Evolutionary conservation across 2,113 vertebrate species (phyloP).

Genomic region (Gila orcuttii): DNA sequence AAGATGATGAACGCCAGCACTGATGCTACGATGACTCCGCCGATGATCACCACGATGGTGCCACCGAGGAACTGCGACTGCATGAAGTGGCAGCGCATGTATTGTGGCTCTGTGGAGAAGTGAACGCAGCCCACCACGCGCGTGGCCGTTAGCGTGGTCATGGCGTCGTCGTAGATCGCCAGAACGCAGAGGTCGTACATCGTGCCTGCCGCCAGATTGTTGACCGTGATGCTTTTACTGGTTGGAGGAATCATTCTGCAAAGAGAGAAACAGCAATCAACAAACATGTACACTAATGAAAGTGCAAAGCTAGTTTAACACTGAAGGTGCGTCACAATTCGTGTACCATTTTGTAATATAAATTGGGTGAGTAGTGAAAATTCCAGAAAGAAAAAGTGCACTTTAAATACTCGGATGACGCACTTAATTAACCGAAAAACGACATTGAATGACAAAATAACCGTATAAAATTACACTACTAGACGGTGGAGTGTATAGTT

Average conservation of each 20-base stretch:
- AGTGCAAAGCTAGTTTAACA: neutral
- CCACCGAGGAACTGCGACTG: slow-evolving; percentile 98
- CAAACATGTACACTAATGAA: neutral
- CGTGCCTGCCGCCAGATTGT: slow-evolving; percentile 93
- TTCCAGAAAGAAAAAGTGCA: too few relatives aligned
- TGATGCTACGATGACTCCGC: slow-evolving; percentile 97
- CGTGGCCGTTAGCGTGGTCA: slow-evolving; percentile 94
- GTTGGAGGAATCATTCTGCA: slow-evolving; percentile 96
- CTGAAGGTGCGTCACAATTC: too few relatives aligned
- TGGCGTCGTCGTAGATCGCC: slow-evolving; percentile 95
- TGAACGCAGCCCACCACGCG: slow-evolving; percentile 94
- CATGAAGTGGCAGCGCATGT: slow-evolving; percentile 98
- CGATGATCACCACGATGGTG: slow-evolving; percentile 98
- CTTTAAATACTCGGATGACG: too few relatives aligned
- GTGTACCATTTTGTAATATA: too few relatives aligned
- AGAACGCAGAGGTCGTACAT: slow-evolving; percentile 93
- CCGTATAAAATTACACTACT: too few relatives aligned
- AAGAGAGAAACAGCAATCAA: neutral
- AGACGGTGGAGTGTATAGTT: too few relatives aligned
- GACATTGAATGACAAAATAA: too few relatives aligned
- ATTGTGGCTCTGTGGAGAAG: slow-evolving; percentile 95
- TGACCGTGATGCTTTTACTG: slow-evolving; percentile 95
- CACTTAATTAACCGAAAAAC: too few relatives aligned
- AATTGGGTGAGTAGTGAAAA: too few relatives aligned
- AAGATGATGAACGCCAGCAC: slow-evolving; percentile 99